These are phyloP conservation scores for Rhagoletis zephyria DNA, from an alignment of 1,140 invertebrate species.

Conservation along the genomic window DNA sequence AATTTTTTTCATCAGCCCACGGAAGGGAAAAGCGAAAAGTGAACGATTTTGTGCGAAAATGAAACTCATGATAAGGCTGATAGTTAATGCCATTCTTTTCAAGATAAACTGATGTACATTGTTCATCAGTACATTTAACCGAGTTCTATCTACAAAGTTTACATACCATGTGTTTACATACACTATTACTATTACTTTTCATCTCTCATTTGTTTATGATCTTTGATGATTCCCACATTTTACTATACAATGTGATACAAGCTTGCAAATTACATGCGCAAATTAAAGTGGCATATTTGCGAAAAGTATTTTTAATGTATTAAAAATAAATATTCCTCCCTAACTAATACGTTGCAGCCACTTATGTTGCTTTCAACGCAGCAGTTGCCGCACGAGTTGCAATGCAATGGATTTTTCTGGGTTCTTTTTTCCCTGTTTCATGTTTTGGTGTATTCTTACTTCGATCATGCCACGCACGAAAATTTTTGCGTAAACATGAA, in stretches of 20 bases:
- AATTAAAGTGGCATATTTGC: neutral
- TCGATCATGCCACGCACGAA: slow-evolving; percentile 17
- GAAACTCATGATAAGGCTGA: too few species aligned
- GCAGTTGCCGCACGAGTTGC: neutral
- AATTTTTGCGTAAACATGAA: slow-evolving; percentile 68
- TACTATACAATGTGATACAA: neutral
- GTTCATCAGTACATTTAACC: too few species aligned
- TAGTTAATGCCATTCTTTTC: too few species aligned
- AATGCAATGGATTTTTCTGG: neutral
- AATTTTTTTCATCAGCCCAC: too few species aligned
- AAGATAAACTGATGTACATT: too few species aligned
- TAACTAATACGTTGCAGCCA: neutral
- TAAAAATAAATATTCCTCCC: neutral
- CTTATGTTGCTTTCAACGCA: neutral
- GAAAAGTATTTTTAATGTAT: neutral
- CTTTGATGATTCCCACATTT: neutral
- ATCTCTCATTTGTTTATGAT: neutral
- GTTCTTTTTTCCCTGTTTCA: neutral
- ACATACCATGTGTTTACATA: too few species aligned
- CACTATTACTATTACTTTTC: too few species aligned
- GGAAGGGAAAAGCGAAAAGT: too few species aligned
- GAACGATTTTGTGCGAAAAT: too few species aligned
- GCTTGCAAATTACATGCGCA: neutral
- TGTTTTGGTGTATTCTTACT: neutral
- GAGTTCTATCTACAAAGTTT: too few species aligned